Base-by-base conservation (phyloP, 2,888 invertebrate species). In the Catocala fraxini region DNA sequence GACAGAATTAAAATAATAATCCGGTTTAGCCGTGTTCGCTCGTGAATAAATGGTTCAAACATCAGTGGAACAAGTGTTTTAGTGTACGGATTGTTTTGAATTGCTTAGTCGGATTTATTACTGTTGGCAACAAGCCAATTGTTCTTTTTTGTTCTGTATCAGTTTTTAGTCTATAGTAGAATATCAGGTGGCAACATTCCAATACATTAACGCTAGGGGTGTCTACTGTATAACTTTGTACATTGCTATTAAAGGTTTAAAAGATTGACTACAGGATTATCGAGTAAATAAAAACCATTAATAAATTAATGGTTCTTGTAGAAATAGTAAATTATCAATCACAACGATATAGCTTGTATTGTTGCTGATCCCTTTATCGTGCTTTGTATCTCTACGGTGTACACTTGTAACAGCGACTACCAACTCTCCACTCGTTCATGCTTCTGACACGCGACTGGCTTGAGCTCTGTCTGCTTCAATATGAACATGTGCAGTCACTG, bases 1-100 rank as follows among this genome's bases (percentile, higher is more conserved):
- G 54, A 55, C 60, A 55, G 59, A 57, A 66, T 59, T 71, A 54
- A 75, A 71, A 65, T 60, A 58, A 62, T 71, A 75, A 70, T 67
- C 47, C 42, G 59, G 64, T 67, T 68, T 55, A 12, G 42, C 43
- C 13, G 58, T 52, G 56, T 57, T 51, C 53, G 51, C 42, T 53
- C 11, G 55, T 25, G 59, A 48, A 13, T 53, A 39, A 51, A 60
- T 53, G 64, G 60, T 55, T 56, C 46, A 59, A 62, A 68, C 61
- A 66, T 51, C 48, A 53, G 46, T 59, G 41, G 45, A 54, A 64
- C 62, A 55, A 60, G 34, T 59, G 59, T 53, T 51, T 51, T 51
- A 49, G 66, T 59, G 13, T 46, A 15, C 15, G 52, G 56, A 51
- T 55, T 51, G 61, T 41, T 63, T 55, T 57, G 39, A 52, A 59